Percentiles rank a stretch among this genome's conserved stretches.
Evolutionary conservation across 2,888 invertebrate species (phyloP).

Genomic region (Heteropelma amictum): DNA sequence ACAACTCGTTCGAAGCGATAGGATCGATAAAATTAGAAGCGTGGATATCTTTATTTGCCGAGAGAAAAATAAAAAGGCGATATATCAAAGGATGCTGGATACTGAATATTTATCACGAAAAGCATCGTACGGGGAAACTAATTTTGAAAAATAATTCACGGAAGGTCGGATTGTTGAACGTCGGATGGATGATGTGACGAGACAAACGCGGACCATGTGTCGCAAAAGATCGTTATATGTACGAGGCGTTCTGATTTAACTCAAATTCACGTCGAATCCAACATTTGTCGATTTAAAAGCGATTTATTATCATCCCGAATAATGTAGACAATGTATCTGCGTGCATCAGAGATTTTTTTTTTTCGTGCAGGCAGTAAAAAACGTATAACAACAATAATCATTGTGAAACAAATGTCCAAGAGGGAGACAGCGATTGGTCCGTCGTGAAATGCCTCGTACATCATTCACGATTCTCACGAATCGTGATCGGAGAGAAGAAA

Average conservation of each 20-base stretch:
- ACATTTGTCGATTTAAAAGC: too few species aligned
- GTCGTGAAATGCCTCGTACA: not conserved
- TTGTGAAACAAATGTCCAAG: not conserved
- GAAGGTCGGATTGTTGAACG: not conserved
- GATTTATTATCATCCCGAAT: too few species aligned
- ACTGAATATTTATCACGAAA: constrained; percentile 4
- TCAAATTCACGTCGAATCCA: too few species aligned
- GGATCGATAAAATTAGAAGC: not conserved
- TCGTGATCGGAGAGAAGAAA: too few species aligned
- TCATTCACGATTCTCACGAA: not conserved
- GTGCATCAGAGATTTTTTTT: too few species aligned
- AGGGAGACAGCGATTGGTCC: not conserved
- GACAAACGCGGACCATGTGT: not conserved
- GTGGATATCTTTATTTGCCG: not conserved
- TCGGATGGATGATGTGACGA: not conserved
- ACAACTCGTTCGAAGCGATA: constrained; percentile 17
- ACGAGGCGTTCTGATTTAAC: too few species aligned
- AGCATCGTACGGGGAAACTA: not conserved
- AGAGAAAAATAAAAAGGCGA: not conserved
- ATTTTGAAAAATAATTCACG: not conserved
- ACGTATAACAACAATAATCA: too few species aligned
- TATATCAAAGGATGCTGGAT: not conserved
- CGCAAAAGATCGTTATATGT: not conserved
- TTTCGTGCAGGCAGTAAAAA: too few species aligned
- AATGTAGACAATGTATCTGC: too few species aligned